Evolutionary conservation across 2,113 vertebrate genomes (phyloP), one percentile per base, ranked within the genome.

Genomic region (Trichechus manatus): DNA sequence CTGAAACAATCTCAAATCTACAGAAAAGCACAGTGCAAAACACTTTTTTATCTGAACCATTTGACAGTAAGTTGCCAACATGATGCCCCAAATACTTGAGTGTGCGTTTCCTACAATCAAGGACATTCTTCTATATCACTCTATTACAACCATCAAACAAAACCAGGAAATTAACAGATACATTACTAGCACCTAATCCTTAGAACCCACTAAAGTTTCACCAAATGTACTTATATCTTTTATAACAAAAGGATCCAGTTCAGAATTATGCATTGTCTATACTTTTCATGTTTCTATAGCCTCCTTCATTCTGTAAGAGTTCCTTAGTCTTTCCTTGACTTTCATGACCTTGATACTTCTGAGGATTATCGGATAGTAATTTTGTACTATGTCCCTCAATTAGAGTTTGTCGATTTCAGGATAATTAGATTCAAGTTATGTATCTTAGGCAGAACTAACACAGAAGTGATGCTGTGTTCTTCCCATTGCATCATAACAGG

Each of bases 331-430:
- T 56, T 56, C 53, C 14, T 56, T 56, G 50, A 56, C 53, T 56
- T 56, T 56, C 15, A 56, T 17, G 47, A 47, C 47, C 47, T 47
- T 47, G 47, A 47, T 47, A 47, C 47, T 47, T 47, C 10, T 47
- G 47, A 56, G 3, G 53, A 56, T 56, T 56, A 56, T 17, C 1
- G 11, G 53, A 56, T 13, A 56, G 53, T 56, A 56, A 80, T 64
- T 92, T 47, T 87, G 59, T 23, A 61, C 29, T 36, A n/a, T n/a
- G 33, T 27, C 4, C 66, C 8, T 89, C 74, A 66, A 74, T 85
- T 70, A 72, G 29, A 89, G 72, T 92, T 89, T 89, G 59, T 88
- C 44, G 92, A 85, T 92, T 89, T 95, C 59, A 86, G 47, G 42
- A 95, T 63, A 29, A n/a, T 56, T 56, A 56, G 15, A 56, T 92